These are phyloP conservation scores for Petroica traversi DNA, from an alignment of 2,113 vertebrate genomes.

Conservation along the genomic window DNA sequence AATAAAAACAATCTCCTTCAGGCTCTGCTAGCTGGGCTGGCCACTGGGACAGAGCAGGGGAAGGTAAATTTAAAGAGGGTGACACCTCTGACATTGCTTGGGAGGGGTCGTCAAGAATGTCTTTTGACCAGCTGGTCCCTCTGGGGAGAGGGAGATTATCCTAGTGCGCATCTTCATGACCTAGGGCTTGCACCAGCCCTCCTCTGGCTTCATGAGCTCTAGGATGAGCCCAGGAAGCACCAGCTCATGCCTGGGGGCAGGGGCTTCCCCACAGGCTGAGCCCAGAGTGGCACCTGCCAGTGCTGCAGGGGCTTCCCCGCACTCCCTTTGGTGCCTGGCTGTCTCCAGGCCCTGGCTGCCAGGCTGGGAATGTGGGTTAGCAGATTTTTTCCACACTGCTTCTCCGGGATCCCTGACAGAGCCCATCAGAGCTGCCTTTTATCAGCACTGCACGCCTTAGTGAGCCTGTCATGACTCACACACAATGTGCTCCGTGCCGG, in stretches of 20 bases:
- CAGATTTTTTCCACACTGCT: slow-evolving; percentile 58
- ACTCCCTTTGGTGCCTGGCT: not conserved
- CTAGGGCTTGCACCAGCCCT: not conserved
- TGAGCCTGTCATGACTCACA: slow-evolving; percentile 83
- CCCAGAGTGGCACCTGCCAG: not conserved
- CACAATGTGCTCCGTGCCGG: slow-evolving; percentile 84
- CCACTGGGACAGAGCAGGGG: not conserved
- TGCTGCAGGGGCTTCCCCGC: not conserved
- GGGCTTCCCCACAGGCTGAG: not conserved
- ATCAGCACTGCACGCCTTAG: slow-evolving; percentile 84
- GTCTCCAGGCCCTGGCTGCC: not conserved
- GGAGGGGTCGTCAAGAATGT: not conserved
- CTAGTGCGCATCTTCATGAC: not conserved
- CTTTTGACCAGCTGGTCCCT: not conserved
- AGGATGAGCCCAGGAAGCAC: not conserved
- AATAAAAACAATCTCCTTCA: not conserved
- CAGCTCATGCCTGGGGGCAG: not conserved
- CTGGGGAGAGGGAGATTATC: not conserved
- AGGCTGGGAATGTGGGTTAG: slow-evolving; percentile 63
- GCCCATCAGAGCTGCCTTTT: slow-evolving; percentile 78
- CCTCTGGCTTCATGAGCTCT: not conserved
- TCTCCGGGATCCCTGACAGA: slow-evolving; percentile 69
- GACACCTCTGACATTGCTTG: not conserved
- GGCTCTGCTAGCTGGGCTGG: not conserved
- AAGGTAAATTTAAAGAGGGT: not conserved